Conservation (phyloP, 2,113 vertebrate species). For the Cyanoramphus novaezelandiae region DNA sequence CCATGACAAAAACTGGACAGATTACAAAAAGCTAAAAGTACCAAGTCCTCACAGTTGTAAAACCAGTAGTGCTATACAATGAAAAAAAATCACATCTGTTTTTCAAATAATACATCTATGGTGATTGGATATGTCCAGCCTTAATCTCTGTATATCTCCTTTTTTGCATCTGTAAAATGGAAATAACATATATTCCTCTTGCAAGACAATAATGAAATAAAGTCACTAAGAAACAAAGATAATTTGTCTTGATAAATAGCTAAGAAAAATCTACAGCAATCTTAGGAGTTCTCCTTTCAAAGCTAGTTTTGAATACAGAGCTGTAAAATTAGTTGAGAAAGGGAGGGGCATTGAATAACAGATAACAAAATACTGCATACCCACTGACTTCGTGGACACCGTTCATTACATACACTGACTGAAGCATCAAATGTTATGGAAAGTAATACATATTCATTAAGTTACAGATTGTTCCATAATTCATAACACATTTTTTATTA, state of each 20-base stretch:
- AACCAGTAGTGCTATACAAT: background rate
- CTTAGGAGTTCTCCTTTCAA: background rate
- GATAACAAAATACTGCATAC: background rate
- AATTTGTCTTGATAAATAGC: background rate
- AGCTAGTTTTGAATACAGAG: background rate
- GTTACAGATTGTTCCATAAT: background rate
- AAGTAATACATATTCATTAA: background rate
- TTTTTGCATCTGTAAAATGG: background rate
- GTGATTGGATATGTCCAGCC: background rate
- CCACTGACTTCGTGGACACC: background rate
- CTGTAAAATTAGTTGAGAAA: background rate
- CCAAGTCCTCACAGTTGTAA: background rate
- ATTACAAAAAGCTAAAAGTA: background rate
- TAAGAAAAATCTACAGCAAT: background rate
- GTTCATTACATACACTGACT: background rate
- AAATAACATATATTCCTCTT: background rate
- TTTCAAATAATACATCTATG: background rate
- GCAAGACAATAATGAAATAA: background rate
- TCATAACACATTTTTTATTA: background rate
- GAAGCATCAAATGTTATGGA: background rate
- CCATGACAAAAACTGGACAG: background rate
- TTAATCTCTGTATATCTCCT: background rate
- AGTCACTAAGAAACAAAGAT: background rate
- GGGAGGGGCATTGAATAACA: background rate
- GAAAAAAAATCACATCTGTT: background rate